Evolutionary conservation across 2,797 vertebrate species (phyloP), one percentile per base, ranked within the genome.

Genomic region (Tachyglossus aculeatus): DNA sequence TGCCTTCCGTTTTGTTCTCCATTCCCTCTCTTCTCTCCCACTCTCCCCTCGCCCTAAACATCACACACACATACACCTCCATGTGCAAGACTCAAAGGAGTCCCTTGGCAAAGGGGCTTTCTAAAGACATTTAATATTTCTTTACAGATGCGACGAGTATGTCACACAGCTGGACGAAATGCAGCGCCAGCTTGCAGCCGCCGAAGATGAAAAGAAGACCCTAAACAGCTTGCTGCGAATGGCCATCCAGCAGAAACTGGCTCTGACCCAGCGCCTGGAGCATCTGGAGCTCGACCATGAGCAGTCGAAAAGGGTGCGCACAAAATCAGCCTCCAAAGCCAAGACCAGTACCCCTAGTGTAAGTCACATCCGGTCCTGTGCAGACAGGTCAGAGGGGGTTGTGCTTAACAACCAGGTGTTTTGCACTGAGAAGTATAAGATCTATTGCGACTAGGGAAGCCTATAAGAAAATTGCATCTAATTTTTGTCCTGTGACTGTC

Each of bases 241-340:
- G 98, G 98, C 98, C 37, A 99, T 99, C 90, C 98, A 99, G 91
- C 98, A 99, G 95, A 99, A 99, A 88, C 93, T 99, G 85, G 98
- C 98, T 0, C 89, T 99, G 84, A 99, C 98, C 1, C 98, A 99
- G 92, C 96, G 98, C 27, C 92, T 99, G 85, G 98, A 99, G 73
- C 96, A 99, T 80, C 87, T 99, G 66, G 98, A 99, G 93, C 95
- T 99, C 5, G 96, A 98, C 86, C 95, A 96, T 0, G 97, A 99
- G 93, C 96, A 98, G 91, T 87, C 91, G 81, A 96, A 95, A 72
- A 93, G 97, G 38, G 88, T 93, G 69, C 95, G 96, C 36, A 71
- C 90, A 66, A 98, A 94, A 84, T 86, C 92, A 3, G 65, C 94
- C 82, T 90, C 94, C 82, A 91, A 91, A 88, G 52, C 88, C 89